Evolutionary conservation across 2,797 vertebrate genomes (phyloP), one percentile per base, ranked within the genome.

Genomic region (Rachycentron canadum): DNA sequence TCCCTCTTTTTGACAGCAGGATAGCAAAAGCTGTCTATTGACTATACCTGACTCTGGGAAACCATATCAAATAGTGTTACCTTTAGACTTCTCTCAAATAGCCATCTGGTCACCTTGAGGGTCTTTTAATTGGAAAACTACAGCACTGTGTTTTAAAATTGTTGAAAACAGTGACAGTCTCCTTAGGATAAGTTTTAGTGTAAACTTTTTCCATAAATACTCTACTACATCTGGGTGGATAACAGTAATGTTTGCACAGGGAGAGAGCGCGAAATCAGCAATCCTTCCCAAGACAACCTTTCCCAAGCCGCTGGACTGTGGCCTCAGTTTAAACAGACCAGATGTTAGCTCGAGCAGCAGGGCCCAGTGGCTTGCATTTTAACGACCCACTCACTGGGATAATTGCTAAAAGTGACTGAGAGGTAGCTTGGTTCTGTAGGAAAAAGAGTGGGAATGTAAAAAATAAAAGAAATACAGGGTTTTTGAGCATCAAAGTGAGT

Each of bases 11-110:
- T 26, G 68, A 79, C 81, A 84, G 71, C 70, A 78, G 82, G 86
- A 87, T 56, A 82, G 57, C 68, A 76, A 87, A 86, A 84, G 61
- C 38, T 26, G 82, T 90, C 91, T 77, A 93, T 88, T 89, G 91
- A 90, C 82, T 81, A 86, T 71, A 62, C 59, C 25, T 80, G 86
- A n/a, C 82, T 93, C 83, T 71, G 49, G 56, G 79, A 84, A 80
- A 79, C 62, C 14, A 55, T 86, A 89, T 87, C 61, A 84, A 87
- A 89, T 73, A 74, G 69, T 69, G 4, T 69, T 78, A 86, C 80
- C 69, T 87, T 85, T 71, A 78, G 32, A 82, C 60, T 55, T 83
- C 71, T 86, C 74, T 81, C 64, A 53, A 69, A 76, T 60, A 80
- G 65, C 52, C 59, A 82, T 92, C 84, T 75, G 70, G 73, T 89